phyloP scores from a whole-genome alignment of 23 tunicate species.

The Ascidia mentula region DNA sequence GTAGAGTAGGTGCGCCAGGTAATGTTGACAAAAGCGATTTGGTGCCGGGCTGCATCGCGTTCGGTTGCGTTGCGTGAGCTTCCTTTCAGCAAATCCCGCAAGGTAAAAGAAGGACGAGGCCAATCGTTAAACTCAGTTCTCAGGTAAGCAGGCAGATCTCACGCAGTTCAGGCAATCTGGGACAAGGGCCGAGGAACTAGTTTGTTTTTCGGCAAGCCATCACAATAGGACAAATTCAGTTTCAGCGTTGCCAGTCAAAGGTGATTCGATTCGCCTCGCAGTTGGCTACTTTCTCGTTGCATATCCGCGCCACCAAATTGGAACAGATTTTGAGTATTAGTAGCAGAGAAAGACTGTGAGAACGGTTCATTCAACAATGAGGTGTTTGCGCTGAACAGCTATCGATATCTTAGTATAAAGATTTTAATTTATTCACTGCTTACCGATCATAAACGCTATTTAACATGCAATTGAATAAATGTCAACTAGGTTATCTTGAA shows the following conservation, averaged over 20 bases:
- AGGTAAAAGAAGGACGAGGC: constrained; percentile 7
- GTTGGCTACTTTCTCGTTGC: background rate
- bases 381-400: too few relatives aligned
- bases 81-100: background rate
- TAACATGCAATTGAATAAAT: too few relatives aligned
- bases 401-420: too few relatives aligned
- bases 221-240: background rate
- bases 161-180: constrained; percentile 9
- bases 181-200: constrained; percentile 12
- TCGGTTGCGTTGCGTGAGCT: background rate
- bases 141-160: constrained; percentile 1
- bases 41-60: background rate
- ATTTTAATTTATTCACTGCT: too few relatives aligned
- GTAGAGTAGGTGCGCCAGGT: constrained; percentile 8
- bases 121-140: background rate
- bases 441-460: too few relatives aligned
- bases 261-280: constrained; percentile 5
- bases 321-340: background rate
- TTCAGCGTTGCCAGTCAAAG: background rate
- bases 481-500: too few relatives aligned
- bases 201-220: background rate
- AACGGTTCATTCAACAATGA: too few relatives aligned
- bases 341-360: too few relatives aligned
- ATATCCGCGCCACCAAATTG: background rate
- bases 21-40: constrained; percentile 11